phyloP scores from a whole-genome alignment of 2,888 invertebrate genomes.

The Trisateles emortualis region DNA sequence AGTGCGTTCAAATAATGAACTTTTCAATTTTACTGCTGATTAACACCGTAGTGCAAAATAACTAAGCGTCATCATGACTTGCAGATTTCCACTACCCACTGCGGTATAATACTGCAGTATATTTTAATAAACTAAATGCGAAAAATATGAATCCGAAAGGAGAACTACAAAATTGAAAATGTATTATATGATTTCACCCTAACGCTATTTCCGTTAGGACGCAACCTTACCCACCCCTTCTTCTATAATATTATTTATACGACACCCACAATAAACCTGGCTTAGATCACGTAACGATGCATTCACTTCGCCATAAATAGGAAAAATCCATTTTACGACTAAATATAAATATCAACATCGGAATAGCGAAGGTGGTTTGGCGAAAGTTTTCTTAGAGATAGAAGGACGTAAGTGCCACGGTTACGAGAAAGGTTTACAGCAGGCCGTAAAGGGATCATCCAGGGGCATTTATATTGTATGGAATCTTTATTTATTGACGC shows the following conservation, averaged over 20 bases:
- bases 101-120: no score
- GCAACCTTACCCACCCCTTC: no score
- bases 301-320: background rate
- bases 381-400: background rate
- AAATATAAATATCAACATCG: slow-evolving; percentile 3
- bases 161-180: no score
- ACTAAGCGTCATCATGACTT: no score
- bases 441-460: slow-evolving; percentile 15
- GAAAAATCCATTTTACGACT: background rate
- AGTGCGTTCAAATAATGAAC: no score
- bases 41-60: no score
- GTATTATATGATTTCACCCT: no score
- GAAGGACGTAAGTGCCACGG: background rate
- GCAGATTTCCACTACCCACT: no score
- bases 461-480: slow-evolving; percentile 22
- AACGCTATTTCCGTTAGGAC: no score
- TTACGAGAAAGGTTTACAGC: background rate
- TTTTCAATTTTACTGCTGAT: no score
- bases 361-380: background rate
- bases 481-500: slow-evolving; percentile 20
- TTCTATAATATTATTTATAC: slow-evolving; percentile 4
- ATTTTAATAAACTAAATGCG: no score
- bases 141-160: no score
- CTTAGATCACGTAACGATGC: slow-evolving; percentile 1
- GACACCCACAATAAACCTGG: background rate